phyloP scores from a whole-genome alignment of 2,113 vertebrate species.

The Arvicanthis niloticus region DNA sequence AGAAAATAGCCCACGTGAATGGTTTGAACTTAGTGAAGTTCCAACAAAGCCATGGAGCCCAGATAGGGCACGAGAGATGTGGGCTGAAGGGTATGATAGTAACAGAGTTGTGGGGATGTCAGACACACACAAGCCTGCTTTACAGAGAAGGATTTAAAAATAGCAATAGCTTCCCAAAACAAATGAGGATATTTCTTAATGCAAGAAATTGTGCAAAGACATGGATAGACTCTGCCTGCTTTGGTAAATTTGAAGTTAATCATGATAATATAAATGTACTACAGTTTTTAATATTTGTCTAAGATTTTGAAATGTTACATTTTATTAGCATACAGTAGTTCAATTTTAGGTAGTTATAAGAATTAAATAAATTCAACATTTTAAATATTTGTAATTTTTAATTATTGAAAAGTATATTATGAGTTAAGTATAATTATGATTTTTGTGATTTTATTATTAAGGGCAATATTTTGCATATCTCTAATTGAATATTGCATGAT shows the following conservation, averaged over 20 bases:
- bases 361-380: not conserved
- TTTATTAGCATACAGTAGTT: not conserved
- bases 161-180: not conserved
- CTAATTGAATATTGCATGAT: accelerated
- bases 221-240: too few species aligned
- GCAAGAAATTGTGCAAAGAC: not conserved
- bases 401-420: not conserved
- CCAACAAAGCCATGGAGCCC: not conserved
- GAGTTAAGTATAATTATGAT: not conserved
- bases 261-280: not conserved
- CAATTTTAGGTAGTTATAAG: not conserved
- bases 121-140: not conserved
- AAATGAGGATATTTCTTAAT: not conserved
- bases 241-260: not conserved
- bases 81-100: accelerated
- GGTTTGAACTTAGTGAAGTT: not conserved
- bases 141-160: not conserved
- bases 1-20: not conserved
- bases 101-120: accelerated
- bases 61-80: too few species aligned
- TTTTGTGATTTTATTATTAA: not conserved
- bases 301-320: not conserved
- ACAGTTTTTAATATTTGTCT: not conserved
- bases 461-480: not conserved
- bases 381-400: not conserved